These are phyloP conservation scores for Polypterus senegalus DNA, from an alignment of 2,113 vertebrate genomes.

Conservation along the genomic window DNA sequence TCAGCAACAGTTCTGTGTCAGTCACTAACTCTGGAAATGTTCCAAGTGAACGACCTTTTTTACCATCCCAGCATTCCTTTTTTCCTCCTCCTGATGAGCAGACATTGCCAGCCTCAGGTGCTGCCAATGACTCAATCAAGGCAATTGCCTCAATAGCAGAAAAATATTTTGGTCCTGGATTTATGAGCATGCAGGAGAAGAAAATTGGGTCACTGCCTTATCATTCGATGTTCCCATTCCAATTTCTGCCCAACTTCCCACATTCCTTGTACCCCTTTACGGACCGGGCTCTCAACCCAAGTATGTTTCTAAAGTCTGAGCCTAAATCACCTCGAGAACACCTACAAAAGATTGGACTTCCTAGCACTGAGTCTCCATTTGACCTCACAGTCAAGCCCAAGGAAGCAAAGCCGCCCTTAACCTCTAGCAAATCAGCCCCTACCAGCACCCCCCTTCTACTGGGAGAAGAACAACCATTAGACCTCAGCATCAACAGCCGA, in stretches of 20 bases:
- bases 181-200: slow-evolving; percentile 91
- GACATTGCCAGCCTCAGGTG: slow-evolving; percentile 63
- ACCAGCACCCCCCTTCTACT: slow-evolving; percentile 34
- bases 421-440: slow-evolving; percentile 44
- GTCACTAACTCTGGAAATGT: slow-evolving; percentile 51
- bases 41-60: slow-evolving; percentile 61
- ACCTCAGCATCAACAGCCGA: slow-evolving; percentile 86
- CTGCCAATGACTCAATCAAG: slow-evolving; percentile 92
- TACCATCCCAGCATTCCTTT: slow-evolving; percentile 83
- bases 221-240: slow-evolving; percentile 93
- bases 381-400: slow-evolving; percentile 94
- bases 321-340: slow-evolving; percentile 83
- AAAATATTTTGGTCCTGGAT: slow-evolving; percentile 94
- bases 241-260: slow-evolving; percentile 88
- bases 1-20: slow-evolving; percentile 46
- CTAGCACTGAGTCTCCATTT: slow-evolving; percentile 73
- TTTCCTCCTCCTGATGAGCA: slow-evolving; percentile 90
- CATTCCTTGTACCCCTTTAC: slow-evolving; percentile 85
- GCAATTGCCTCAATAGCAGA: slow-evolving; percentile 95
- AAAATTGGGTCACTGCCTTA: slow-evolving; percentile 86
- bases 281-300: slow-evolving; percentile 76
- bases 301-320: slow-evolving; percentile 87
- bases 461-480: slow-evolving; percentile 84
- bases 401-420: slow-evolving; percentile 63
- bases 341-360: slow-evolving; percentile 63